Conservation (phyloP, 2,888 invertebrate species). For the Noctua pronuba region DNA sequence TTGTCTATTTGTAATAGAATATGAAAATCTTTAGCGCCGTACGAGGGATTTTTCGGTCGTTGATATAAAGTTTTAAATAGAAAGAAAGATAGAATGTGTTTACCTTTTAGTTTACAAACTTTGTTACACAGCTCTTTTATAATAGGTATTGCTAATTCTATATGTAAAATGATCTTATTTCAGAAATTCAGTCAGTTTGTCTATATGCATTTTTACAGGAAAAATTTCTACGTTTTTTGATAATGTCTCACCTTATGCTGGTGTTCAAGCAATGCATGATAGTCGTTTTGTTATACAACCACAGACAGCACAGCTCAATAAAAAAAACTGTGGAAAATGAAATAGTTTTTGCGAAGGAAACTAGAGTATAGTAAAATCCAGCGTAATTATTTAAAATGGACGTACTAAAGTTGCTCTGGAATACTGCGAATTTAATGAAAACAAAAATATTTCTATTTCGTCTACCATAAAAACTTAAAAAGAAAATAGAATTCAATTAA, state of each 20-base stretch:
- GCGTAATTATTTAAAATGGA: background rate
- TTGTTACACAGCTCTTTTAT: background rate
- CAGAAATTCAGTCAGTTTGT: background rate
- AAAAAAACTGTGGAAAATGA: too few species aligned
- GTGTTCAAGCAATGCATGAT: background rate
- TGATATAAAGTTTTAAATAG: slow-evolving; percentile 56
- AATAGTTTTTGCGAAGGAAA: background rate
- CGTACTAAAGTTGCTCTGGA: background rate
- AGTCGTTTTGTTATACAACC: background rate
- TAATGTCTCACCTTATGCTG: background rate
- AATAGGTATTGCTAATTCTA: background rate
- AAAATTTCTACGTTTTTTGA: background rate
- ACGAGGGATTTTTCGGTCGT: slow-evolving; percentile 72
- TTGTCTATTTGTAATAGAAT: slow-evolving; percentile 90
- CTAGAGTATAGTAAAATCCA: background rate
- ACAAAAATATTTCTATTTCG: background rate
- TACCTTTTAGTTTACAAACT: background rate
- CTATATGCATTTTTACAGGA: background rate
- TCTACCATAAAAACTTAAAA: slow-evolving; percentile 3
- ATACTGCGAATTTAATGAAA: background rate
- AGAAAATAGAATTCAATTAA: slow-evolving; percentile 22
- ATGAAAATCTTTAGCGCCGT: slow-evolving; percentile 87
- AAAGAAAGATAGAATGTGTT: background rate
- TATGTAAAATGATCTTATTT: background rate
- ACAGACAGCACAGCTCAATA: background rate